Evolutionary conservation across 2,888 invertebrate genomes (phyloP).

Genomic region (Dicycla oo): DNA sequence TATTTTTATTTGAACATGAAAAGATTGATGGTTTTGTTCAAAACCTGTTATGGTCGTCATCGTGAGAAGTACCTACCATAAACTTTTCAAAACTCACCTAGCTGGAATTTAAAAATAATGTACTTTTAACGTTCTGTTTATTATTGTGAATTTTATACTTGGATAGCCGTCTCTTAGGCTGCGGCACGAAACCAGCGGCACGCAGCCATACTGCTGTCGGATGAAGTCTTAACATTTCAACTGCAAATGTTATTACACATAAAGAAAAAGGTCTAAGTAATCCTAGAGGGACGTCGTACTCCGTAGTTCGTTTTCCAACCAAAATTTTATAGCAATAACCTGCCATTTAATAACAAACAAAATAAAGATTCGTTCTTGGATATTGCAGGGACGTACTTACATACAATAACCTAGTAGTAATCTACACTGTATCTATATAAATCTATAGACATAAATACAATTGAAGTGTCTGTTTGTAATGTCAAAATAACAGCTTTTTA

Average conservation of each 20-base stretch:
- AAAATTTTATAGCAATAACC: neutral
- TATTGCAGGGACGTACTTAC: neutral
- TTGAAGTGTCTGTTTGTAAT: no score
- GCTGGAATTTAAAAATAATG: neutral
- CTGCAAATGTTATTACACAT: neutral
- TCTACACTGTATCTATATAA: no score
- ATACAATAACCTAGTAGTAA: neutral
- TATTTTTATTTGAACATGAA: constrained; percentile 30
- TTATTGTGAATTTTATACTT: neutral
- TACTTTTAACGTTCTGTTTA: neutral
- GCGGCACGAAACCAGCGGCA: neutral
- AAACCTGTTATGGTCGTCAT: constrained; percentile 30
- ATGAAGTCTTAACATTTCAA: neutral
- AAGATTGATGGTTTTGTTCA: constrained; percentile 15
- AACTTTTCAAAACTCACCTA: neutral
- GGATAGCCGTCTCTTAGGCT: neutral
- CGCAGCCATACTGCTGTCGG: neutral
- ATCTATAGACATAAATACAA: no score
- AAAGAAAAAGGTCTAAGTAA: neutral
- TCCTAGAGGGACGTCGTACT: neutral
- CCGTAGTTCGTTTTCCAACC: neutral
- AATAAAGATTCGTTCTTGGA: neutral
- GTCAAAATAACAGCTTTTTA: no score
- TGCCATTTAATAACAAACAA: neutral
- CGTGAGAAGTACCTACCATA: constrained; percentile 2